Conservation (phyloP, 2,797 vertebrate species). For the Cephalopachus bancanus region DNA sequence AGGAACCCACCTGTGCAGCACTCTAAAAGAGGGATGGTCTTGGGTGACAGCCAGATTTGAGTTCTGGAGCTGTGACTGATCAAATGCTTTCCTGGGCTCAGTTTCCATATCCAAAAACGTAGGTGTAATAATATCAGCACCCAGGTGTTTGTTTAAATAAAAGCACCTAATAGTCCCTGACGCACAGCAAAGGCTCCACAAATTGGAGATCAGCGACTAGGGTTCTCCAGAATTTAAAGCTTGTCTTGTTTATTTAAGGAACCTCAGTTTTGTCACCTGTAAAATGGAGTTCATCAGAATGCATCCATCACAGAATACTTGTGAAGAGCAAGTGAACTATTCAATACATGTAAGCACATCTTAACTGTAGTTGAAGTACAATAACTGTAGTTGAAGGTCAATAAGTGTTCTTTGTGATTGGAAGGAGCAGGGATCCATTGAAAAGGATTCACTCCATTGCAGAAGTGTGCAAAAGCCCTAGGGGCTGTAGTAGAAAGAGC, state of each 20-base stretch:
- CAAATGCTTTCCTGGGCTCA: background rate
- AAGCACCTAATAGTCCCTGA: background rate
- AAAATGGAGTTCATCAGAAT: conserved; percentile 9
- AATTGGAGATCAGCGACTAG: background rate
- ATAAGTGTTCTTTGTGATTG: background rate
- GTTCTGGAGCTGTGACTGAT: background rate
- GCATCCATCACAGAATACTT: background rate
- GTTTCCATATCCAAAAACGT: conserved; percentile 25
- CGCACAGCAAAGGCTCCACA: background rate
- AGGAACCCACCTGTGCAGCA: background rate
- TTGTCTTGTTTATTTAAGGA: background rate
- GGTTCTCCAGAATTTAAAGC: background rate
- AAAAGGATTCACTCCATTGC: background rate
- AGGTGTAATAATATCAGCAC: background rate
- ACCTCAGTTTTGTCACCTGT: background rate
- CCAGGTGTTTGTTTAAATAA: background rate
- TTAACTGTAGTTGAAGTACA: background rate
- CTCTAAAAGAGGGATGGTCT: background rate
- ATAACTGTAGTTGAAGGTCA: background rate
- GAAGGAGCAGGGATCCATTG: background rate
- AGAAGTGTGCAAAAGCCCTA: background rate
- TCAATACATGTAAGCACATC: background rate
- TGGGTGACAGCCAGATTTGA: background rate
- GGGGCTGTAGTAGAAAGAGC: background rate
- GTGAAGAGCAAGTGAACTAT: background rate